Evolutionary conservation across 2,113 vertebrate genomes (phyloP).

Genomic region (Grantiella picta): DNA sequence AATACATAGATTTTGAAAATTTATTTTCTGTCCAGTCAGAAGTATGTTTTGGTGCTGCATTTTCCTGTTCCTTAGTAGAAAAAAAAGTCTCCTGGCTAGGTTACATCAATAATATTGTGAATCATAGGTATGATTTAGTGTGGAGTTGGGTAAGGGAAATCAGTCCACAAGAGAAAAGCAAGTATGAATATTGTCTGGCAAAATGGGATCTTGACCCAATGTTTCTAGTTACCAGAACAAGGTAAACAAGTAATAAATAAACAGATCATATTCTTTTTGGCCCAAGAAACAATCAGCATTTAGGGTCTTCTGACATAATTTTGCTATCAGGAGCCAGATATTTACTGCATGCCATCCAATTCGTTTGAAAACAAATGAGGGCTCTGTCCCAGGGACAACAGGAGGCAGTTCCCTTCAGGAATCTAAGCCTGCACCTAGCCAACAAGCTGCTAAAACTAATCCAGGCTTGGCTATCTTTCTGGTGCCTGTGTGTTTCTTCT

Average conservation of each 20-base stretch:
- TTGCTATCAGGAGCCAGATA: background rate
- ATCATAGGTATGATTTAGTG: background rate
- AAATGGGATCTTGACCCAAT: background rate
- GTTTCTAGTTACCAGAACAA: conserved; percentile 25
- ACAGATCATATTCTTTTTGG: background rate
- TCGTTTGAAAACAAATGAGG: background rate
- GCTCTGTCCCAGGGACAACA: background rate
- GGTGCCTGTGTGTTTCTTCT: background rate
- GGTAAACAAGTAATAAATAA: conserved; percentile 26
- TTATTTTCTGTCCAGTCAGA: background rate
- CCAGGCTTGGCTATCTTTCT: background rate
- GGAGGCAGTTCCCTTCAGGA: background rate
- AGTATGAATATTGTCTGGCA: background rate
- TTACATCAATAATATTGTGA: background rate
- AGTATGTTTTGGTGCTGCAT: background rate
- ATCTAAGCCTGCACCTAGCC: background rate
- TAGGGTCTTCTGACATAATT: conserved; percentile 23
- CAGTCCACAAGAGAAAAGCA: background rate
- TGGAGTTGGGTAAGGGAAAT: background rate
- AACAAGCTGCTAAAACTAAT: conserved; percentile 12
- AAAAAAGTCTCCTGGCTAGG: background rate
- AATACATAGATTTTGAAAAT: background rate
- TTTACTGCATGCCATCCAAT: background rate
- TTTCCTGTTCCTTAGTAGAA: background rate
- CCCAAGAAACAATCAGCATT: background rate